A percentile compares a stretch with the other conserved stretches of the same genome.
These are phyloP conservation scores for Timema cristinae DNA, from an alignment of 2,888 invertebrate genomes.

Conservation along the genomic window DNA sequence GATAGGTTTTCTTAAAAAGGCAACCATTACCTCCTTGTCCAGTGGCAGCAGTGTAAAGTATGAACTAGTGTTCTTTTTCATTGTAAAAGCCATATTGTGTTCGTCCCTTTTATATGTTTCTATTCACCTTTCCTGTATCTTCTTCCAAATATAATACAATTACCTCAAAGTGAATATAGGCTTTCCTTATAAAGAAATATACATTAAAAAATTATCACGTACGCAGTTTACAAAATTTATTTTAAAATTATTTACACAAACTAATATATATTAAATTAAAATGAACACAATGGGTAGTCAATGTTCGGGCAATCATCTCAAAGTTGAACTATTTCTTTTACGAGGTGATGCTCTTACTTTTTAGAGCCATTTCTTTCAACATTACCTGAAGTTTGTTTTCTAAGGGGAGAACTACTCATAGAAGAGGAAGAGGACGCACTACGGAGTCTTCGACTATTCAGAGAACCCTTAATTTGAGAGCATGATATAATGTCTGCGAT, in stretches of 20 bases:
- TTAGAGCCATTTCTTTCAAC: not conserved
- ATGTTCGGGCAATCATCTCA: slow-evolving; percentile 4
- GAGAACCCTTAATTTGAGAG: slow-evolving; percentile 14
- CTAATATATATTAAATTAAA: slow-evolving; percentile 1
- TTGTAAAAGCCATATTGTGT: too few relatives aligned
- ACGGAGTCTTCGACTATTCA: slow-evolving; percentile 25
- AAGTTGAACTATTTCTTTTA: not conserved
- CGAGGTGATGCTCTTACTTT: slow-evolving; percentile 16
- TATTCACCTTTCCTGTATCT: too few relatives aligned
- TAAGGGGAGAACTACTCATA: slow-evolving; percentile 7
- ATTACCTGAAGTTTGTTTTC: not conserved
- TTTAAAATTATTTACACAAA: slow-evolving; percentile 11
- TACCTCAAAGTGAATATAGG: not conserved
- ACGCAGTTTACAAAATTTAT: slow-evolving; percentile 9
- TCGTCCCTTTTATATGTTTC: too few relatives aligned
- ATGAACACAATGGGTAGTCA: slow-evolving; percentile 15
- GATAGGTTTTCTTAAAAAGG: too few relatives aligned
- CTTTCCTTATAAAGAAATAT: slow-evolving; percentile 4
- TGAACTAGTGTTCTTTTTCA: too few relatives aligned
- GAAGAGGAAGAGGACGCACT: slow-evolving; percentile 27
- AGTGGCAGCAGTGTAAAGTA: too few relatives aligned
- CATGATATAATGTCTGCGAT: slow-evolving; percentile 14
- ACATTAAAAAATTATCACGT: slow-evolving; percentile 12
- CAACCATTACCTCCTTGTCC: too few relatives aligned
- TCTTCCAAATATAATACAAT: too few relatives aligned